Evolutionary conservation across 2,888 invertebrate genomes (phyloP), one percentile per base, ranked within the genome.

Genomic region (Lacanobia oleracea): DNA sequence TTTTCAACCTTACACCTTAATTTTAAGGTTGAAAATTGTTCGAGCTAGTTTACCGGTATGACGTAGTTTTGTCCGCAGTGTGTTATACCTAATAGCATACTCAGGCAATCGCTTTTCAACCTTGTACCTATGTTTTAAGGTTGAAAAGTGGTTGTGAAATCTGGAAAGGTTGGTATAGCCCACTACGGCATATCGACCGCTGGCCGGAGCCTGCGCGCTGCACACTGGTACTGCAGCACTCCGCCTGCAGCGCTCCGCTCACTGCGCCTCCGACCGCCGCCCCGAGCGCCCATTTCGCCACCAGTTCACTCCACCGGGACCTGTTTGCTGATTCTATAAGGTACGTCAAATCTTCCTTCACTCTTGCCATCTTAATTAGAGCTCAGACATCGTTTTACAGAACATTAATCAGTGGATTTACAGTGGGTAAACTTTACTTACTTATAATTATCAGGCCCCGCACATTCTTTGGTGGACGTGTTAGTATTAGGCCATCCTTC

Each of bases 191-290:
- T 59, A 59, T 59, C 59, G 59, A 59, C 4, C 59, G 59, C 14
- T 8, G 57, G 40, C 40, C 12, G 59, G 21, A n/a, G 21, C 40
- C 21, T 59, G 59, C 59, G 59, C 59, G 9, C 21, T 40, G 56
- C 59, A 40, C 21, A 21, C 12, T 23, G 40, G 21, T 21, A 21
- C n/a, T 57, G 37, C 57, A 57, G n/a, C 57, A 43, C 18, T 43
- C 16, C 16, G 1, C 21, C 14, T 67, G 64, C 70, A 67, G n/a
- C n/a, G 16, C 18, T 50, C 43, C 18, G 43, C 53, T 64, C 78
- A 77, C 53, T 77, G 53, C 57, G 64, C 57, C 53, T 57, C 54
- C 50, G 18, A 59, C 33, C 62, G 12, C 23, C 23, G 54, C 21
- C 4, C 62, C 16, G 68, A 68, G 57, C 16, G 57, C 21, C 73